Evolutionary conservation across 2,113 vertebrate species (phyloP).

Genomic region (Egretta garzetta): DNA sequence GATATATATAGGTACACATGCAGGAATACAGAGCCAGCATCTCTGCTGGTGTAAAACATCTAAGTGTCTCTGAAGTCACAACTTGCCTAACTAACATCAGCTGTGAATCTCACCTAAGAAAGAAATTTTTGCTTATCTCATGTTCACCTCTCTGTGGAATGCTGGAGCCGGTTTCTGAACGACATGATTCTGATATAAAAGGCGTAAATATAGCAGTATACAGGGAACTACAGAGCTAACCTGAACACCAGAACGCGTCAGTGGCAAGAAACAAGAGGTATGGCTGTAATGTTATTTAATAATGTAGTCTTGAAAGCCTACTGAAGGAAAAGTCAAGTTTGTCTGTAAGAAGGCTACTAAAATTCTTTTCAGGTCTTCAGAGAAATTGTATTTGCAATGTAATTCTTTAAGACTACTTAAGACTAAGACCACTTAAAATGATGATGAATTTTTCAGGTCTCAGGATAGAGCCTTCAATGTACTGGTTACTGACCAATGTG

Average conservation of each 20-base stretch:
- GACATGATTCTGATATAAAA: neutral
- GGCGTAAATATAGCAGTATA: neutral
- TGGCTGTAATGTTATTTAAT: neutral
- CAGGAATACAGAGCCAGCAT: conserved; percentile 60
- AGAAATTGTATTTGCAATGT: neutral
- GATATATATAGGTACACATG: conserved; percentile 66
- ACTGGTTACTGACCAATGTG: neutral
- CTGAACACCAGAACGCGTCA: neutral
- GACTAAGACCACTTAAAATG: neutral
- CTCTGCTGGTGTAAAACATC: conserved; percentile 7
- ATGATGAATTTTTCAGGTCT: neutral
- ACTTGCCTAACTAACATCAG: conserved; percentile 46
- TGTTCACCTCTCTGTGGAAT: conserved; percentile 9
- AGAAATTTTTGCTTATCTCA: conserved; percentile 1
- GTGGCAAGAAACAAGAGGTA: neutral
- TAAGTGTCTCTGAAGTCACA: conserved; percentile 46
- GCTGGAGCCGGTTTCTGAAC: neutral
- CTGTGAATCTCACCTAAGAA: conserved; percentile 37
- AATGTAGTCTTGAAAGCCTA: neutral
- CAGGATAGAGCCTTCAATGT: neutral
- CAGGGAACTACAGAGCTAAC: neutral
- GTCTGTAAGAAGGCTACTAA: neutral
- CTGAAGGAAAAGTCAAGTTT: neutral
- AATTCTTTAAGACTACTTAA: neutral
- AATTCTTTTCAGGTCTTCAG: neutral